Evolutionary conservation across 2,888 invertebrate species (phyloP).

Genomic region (Scaptomyza polygonia): DNA sequence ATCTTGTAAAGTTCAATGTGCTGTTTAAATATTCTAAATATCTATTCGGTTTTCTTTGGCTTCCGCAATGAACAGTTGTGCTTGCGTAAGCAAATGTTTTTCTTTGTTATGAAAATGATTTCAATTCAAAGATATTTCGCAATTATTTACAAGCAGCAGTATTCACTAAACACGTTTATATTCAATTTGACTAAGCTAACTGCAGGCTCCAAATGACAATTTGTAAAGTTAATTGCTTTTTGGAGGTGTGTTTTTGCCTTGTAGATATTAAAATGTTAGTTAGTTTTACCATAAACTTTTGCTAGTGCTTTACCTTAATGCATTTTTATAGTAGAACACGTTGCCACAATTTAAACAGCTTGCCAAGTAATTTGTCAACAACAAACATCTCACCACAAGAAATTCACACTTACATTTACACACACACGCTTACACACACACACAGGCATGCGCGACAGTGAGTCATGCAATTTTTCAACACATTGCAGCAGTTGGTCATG

Average conservation of each 20-base stretch:
- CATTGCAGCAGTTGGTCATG: constrained; percentile 52
- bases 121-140: constrained; percentile 4
- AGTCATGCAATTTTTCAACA: constrained; percentile 42
- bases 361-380: constrained; percentile 23
- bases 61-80: constrained; percentile 19
- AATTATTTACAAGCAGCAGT: background rate
- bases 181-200: background rate
- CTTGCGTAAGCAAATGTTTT: constrained; percentile 2
- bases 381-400: constrained; percentile 19
- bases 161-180: constrained; percentile 26
- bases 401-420: constrained; percentile 9
- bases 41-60: constrained; percentile 25
- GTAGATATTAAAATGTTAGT: background rate
- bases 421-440: background rate
- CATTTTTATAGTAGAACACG: background rate
- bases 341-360: constrained; percentile 21
- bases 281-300: background rate
- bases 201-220: constrained; percentile 11
- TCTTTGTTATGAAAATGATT: constrained; percentile 10
- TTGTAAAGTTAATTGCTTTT: constrained; percentile 13
- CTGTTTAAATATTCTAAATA: constrained; percentile 23
- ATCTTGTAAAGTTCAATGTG: constrained; percentile 38
- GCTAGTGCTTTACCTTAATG: background rate
- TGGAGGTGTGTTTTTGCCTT: constrained; percentile 18
- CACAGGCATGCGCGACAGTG: constrained; percentile 16